Evolutionary conservation across 2,888 invertebrate species (phyloP).

Genomic region (Lysandra coridon): DNA sequence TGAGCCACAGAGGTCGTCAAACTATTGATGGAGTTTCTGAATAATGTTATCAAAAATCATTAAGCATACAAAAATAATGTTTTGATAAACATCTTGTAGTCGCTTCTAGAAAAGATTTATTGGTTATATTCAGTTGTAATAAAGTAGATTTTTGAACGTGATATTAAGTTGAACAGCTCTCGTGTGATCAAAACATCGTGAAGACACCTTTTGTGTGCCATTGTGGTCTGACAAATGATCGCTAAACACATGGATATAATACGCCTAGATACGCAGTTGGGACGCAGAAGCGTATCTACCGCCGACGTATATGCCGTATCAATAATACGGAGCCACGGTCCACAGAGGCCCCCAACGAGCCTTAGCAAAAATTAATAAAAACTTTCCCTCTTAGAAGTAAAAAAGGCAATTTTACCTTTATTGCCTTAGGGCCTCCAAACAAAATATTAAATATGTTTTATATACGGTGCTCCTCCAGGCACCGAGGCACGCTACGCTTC

Average conservation of each 20-base stretch:
- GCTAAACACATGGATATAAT: neutral
- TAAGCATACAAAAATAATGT: slow-evolving; percentile 18
- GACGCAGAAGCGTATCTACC: no score
- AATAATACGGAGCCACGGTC: no score
- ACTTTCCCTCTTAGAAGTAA: no score
- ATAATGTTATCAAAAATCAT: neutral
- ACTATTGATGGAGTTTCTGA: neutral
- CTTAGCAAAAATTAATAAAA: no score
- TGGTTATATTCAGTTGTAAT: neutral
- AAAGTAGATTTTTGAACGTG: neutral
- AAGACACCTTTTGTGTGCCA: slow-evolving; percentile 59
- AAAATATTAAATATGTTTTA: no score
- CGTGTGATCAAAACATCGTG: slow-evolving; percentile 69
- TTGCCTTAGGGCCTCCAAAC: no score
- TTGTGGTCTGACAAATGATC: slow-evolving; percentile 40
- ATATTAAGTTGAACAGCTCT: slow-evolving; percentile 48
- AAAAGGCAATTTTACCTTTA: no score
- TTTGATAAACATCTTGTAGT: slow-evolving; percentile 11
- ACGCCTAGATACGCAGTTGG: neutral
- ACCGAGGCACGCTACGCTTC: no score
- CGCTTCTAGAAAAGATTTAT: neutral
- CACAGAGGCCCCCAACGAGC: no score
- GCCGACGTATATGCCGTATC: no score
- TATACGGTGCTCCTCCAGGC: no score
- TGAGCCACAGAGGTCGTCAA: no score